Evolutionary conservation across 2,797 vertebrate genomes (phyloP).

Genomic region (Platalea minor): DNA sequence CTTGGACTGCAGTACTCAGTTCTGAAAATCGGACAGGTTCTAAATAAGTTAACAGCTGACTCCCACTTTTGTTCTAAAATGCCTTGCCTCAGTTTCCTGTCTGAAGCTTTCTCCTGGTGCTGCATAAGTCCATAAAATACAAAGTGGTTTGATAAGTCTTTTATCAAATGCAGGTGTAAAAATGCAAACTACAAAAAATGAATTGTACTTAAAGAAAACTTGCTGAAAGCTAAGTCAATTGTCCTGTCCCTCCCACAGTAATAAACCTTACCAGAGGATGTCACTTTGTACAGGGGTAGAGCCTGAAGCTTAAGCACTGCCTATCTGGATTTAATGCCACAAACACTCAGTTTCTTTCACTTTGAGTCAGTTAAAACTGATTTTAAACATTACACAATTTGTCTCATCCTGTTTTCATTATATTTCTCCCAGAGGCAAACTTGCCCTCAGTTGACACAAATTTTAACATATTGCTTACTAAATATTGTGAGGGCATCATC

Average conservation of each 20-base stretch:
- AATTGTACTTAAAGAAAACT: background rate
- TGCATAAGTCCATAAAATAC: background rate
- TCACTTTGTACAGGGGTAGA: background rate
- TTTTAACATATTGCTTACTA: constrained; percentile 35
- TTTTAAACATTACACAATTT: constrained; percentile 46
- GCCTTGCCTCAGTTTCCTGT: background rate
- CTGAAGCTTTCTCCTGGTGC: background rate
- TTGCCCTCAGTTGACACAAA: constrained; percentile 40
- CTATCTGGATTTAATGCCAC: background rate
- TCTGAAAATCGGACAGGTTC: background rate
- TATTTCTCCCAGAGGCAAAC: constrained; percentile 19
- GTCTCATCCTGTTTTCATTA: constrained; percentile 58
- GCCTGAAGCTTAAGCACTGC: background rate
- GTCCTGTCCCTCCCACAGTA: background rate
- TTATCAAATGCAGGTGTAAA: background rate
- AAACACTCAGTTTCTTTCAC: background rate
- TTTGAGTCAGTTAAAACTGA: constrained; percentile 33
- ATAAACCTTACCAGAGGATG: background rate
- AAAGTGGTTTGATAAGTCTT: background rate
- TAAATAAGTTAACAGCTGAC: background rate
- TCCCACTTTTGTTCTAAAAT: background rate
- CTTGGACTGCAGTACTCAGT: background rate
- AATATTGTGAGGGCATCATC: constrained; percentile 1
- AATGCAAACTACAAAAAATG: background rate
- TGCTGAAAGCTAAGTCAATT: background rate